These are phyloP conservation scores for Drosophila nigrodunni DNA, from an alignment of 1,140 invertebrate genomes.

Conservation along the genomic window DNA sequence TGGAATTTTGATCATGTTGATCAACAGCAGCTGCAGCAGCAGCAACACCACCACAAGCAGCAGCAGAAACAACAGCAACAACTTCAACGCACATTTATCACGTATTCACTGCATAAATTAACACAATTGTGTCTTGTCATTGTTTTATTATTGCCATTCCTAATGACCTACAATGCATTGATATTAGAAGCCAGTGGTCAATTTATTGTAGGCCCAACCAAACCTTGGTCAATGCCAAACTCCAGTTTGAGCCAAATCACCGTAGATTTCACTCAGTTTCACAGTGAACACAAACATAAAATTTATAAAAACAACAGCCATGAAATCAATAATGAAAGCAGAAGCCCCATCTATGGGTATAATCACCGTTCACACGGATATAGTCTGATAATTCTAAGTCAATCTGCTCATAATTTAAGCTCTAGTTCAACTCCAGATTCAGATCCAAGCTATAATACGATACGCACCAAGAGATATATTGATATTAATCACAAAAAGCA, in stretches of 20 bases:
- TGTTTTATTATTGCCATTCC: slow-evolving; percentile 53
- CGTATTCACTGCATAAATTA: slow-evolving; percentile 41
- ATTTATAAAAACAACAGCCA: neutral
- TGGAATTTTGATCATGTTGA: neutral
- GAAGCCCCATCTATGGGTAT: slow-evolving; percentile 8
- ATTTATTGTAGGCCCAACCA: slow-evolving; percentile 13
- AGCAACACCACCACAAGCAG: neutral
- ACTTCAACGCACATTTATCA: slow-evolving; percentile 2
- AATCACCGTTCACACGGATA: slow-evolving; percentile 48
- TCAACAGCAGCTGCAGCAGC: neutral
- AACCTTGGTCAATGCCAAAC: slow-evolving; percentile 24
- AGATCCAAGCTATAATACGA: neutral
- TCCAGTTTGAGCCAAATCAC: slow-evolving; percentile 5
- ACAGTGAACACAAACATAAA: too few species aligned
- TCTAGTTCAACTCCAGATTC: neutral
- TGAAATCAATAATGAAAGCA: slow-evolving; percentile 10
- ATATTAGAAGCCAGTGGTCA: slow-evolving; percentile 40
- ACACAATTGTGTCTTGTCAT: slow-evolving; percentile 55
- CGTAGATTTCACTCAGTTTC: neutral
- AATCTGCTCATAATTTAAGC: slow-evolving; percentile 13
- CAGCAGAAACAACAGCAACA: neutral
- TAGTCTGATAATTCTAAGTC: slow-evolving; percentile 72
- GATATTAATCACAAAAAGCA: neutral
- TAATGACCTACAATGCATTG: slow-evolving; percentile 30
- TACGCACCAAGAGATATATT: slow-evolving; percentile 22